A percentile compares a stretch with the other conserved stretches of the same genome.
These are phyloP conservation scores for Pterocles burchelli DNA, from an alignment of 2,113 vertebrate species.

Conservation along the genomic window DNA sequence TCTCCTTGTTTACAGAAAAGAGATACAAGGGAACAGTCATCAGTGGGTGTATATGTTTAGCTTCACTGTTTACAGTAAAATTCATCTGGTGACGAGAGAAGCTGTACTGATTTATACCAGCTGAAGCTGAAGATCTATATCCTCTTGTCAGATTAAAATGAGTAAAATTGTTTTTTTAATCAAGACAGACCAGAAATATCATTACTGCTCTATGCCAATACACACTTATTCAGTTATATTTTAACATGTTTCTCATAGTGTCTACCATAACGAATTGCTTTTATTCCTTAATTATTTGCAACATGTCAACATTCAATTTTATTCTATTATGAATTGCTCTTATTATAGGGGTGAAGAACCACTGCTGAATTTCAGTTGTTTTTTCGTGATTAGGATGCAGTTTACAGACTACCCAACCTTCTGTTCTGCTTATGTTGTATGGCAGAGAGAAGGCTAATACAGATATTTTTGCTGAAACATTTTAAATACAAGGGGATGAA, in stretches of 20 bases:
- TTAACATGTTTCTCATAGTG: neutral
- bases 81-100: neutral
- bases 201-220: neutral
- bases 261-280: neutral
- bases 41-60: neutral
- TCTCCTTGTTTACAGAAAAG: neutral
- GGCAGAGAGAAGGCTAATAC: neutral
- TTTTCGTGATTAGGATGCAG: neutral
- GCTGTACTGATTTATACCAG: neutral
- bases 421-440: neutral
- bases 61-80: neutral
- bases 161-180: neutral
- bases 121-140: neutral
- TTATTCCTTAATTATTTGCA: neutral
- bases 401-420: neutral
- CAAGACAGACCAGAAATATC: neutral
- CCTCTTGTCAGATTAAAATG: neutral
- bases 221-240: neutral
- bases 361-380: neutral
- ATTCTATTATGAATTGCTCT: neutral
- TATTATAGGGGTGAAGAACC: neutral
- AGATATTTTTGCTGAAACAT: conserved; percentile 6
- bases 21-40: rapidly evolving
- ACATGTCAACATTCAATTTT: neutral
- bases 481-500: conserved; percentile 44